Percentiles rank a stretch among this genome's conserved stretches.
Conservation (phyloP, 1,140 invertebrate species). For the Ips typographus region DNA sequence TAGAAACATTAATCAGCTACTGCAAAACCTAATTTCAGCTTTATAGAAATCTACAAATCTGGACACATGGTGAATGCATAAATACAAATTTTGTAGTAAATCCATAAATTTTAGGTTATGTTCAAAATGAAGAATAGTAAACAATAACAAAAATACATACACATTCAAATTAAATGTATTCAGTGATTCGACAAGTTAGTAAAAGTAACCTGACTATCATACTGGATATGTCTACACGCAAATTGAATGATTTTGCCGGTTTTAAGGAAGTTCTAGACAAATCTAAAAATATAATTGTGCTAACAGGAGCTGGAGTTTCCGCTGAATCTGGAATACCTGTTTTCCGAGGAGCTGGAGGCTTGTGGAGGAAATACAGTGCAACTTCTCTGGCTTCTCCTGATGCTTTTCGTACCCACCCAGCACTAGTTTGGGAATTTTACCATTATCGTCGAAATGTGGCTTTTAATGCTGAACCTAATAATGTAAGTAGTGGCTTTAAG, state of each 20-base stretch:
- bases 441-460: conserved; percentile 60
- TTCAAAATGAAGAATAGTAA: too few species aligned
- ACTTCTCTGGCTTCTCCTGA: conserved; percentile 56
- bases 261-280: conserved; percentile 61
- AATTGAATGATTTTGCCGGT: conserved; percentile 41
- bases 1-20: too few species aligned
- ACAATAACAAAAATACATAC: too few species aligned
- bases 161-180: too few species aligned
- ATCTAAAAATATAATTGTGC: conserved; percentile 64
- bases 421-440: conserved; percentile 63
- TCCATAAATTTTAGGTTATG: too few species aligned
- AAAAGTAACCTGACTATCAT: neutral
- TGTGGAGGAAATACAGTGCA: conserved; percentile 67
- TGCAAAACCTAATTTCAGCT: too few species aligned
- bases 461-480: conserved; percentile 57
- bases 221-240: conserved; percentile 26
- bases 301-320: conserved; percentile 78
- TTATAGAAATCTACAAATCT: too few species aligned
- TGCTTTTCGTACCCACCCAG: conserved; percentile 57
- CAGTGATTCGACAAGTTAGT: too few species aligned
- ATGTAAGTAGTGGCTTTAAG: conserved; percentile 47
- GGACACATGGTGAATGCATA: too few species aligned
- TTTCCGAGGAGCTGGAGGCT: conserved; percentile 75
- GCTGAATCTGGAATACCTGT: conserved; percentile 83
- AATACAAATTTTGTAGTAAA: too few species aligned